A percentile compares a stretch with the other conserved stretches of the same genome.
phyloP scores from a whole-genome alignment of 2,888 invertebrate species.

The Pteria penguin region DNA sequence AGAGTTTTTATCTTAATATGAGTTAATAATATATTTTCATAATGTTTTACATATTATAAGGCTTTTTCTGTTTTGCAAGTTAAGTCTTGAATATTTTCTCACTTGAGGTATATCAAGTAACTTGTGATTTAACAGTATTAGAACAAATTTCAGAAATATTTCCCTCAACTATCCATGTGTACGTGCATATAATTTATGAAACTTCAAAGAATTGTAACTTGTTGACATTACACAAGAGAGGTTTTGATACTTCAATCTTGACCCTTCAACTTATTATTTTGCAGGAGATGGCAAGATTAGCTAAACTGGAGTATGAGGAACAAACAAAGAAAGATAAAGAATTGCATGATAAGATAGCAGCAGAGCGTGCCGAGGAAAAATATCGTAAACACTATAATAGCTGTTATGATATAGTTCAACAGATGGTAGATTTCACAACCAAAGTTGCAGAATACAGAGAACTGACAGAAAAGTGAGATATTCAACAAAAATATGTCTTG shows the following conservation, averaged over 20 bases:
- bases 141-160: neutral
- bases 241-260: neutral
- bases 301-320: conserved; percentile 75
- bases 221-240: neutral
- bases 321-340: conserved; percentile 76
- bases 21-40: too few relatives aligned
- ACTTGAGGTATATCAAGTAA: too few relatives aligned
- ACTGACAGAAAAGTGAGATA: conserved; percentile 78
- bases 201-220: neutral
- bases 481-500: too few relatives aligned
- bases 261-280: neutral
- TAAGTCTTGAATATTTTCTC: too few relatives aligned
- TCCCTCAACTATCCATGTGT: neutral
- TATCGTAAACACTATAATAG: conserved; percentile 77
- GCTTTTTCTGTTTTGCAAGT: too few relatives aligned
- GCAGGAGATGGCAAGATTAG: conserved; percentile 77
- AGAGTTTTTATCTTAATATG: neutral
- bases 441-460: conserved; percentile 79
- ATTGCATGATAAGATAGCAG: conserved; percentile 77
- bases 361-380: conserved; percentile 72
- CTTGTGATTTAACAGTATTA: too few relatives aligned
- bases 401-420: conserved; percentile 70
- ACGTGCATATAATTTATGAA: too few relatives aligned
- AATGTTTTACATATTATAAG: too few relatives aligned
- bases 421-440: conserved; percentile 77